phyloP scores from a whole-genome alignment of 2,888 invertebrate species.

The Morpho deidamia region DNA sequence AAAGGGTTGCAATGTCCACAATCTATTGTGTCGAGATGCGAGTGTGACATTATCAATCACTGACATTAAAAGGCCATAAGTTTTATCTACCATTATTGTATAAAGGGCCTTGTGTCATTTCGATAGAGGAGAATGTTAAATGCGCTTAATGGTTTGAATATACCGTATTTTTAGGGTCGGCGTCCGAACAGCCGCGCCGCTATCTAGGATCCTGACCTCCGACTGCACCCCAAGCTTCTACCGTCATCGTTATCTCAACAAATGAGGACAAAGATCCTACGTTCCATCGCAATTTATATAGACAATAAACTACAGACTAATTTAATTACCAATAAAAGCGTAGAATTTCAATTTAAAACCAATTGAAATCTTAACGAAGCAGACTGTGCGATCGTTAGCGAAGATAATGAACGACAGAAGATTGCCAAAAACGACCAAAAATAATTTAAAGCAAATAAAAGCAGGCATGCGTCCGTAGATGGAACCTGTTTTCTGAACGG shows the following conservation, averaged over 20 bases:
- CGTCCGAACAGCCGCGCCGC: constrained; percentile 39
- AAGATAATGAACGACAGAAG: constrained; percentile 61
- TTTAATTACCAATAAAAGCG: constrained; percentile 47
- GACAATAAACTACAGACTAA: constrained; percentile 53
- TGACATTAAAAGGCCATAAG: constrained; percentile 19
- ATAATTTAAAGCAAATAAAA: constrained; percentile 73
- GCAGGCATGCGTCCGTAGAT: constrained; percentile 53
- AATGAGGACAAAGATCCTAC: constrained; percentile 68
- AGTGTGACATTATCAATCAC: constrained; percentile 28
- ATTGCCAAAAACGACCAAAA: constrained; percentile 75
- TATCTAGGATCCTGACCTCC: constrained; percentile 66
- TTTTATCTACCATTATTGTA: constrained; percentile 18
- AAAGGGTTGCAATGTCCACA: constrained; percentile 30
- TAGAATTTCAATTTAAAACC: constrained; percentile 57
- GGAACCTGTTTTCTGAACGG: constrained; percentile 55
- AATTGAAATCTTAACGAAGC: constrained; percentile 69
- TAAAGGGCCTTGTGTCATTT: constrained; percentile 22
- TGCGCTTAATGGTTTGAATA: constrained; percentile 15
- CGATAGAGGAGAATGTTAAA: constrained; percentile 21
- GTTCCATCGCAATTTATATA: constrained; percentile 37
- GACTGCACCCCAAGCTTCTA: constrained; percentile 51
- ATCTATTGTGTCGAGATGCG: constrained; percentile 27
- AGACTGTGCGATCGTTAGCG: constrained; percentile 61
- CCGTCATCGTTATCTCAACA: constrained; percentile 60
- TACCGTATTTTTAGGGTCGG: constrained; percentile 56